Percentiles rank a stretch among this genome's conserved stretches.
Evolutionary conservation across 92 coral and sea anemone species (phyloP).

Genomic region (Phenganax marumi): DNA sequence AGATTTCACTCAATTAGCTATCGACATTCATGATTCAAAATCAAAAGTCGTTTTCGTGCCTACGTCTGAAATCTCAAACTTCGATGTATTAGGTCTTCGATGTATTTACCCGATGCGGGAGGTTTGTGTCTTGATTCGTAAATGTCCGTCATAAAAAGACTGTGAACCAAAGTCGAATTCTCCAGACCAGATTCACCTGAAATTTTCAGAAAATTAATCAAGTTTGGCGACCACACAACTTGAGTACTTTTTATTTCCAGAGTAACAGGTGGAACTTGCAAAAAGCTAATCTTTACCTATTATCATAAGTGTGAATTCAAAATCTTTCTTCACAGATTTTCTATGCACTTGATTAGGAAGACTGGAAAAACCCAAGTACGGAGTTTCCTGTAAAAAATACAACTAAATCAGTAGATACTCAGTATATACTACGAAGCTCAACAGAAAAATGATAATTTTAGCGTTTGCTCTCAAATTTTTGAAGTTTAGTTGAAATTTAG

Average conservation of each 20-base stretch:
- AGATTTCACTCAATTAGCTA: neutral
- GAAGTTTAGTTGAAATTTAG: too few relatives aligned
- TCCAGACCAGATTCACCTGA: conserved; percentile 96
- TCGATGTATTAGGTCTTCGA: too few relatives aligned
- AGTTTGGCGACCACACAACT: neutral
- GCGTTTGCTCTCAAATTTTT: neutral
- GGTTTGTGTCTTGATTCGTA: conserved; percentile 72
- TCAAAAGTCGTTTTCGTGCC: neutral
- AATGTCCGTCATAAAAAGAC: conserved; percentile 83
- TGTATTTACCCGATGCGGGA: conserved; percentile 66
- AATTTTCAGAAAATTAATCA: neutral
- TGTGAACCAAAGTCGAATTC: conserved; percentile 86
- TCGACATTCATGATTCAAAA: neutral
- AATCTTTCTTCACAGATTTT: conserved; percentile 93
- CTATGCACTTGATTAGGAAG: conserved; percentile 98
- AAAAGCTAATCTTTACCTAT: conserved; percentile 62
- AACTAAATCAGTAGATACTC: neutral
- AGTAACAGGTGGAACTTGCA: neutral
- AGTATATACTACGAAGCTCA: neutral
- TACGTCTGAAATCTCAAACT: neutral
- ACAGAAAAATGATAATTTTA: neutral
- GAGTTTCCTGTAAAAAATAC: conserved; percentile 24
- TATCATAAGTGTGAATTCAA: conserved; percentile 97
- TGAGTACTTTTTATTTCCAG: neutral
- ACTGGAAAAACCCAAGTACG: conserved; percentile 95